Percentiles rank a stretch among this genome's conserved stretches.
Conservation (phyloP, 37 sponge, comb jelly and placozoan genomes). For the Beroe ovata region DNA sequence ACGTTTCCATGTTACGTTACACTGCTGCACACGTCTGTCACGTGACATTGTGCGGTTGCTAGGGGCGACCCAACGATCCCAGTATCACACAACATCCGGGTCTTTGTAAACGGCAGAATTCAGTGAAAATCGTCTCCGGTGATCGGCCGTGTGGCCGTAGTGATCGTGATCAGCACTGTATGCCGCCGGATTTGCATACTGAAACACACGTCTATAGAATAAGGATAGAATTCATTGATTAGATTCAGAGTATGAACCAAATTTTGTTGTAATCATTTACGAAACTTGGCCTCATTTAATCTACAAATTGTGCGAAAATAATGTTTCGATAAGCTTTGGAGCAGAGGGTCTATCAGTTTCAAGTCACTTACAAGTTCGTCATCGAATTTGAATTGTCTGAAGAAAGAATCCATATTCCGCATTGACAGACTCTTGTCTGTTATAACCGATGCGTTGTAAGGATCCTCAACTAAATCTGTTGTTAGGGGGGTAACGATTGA, state of each 20-base stretch:
- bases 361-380: neutral
- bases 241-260: no score
- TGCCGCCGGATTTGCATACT: constrained; percentile 7
- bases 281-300: no score
- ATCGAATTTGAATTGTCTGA: constrained; percentile 22
- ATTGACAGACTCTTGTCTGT: constrained; percentile 25
- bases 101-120: constrained; percentile 61
- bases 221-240: neutral
- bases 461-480: constrained; percentile 9
- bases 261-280: no score
- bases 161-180: neutral
- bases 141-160: neutral
- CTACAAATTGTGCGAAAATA: no score
- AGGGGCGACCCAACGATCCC: no score
- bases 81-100: constrained; percentile 35
- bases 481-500: no score
- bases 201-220: neutral
- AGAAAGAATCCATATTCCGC: constrained; percentile 9
- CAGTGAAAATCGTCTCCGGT: constrained; percentile 3
- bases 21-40: no score
- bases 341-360: neutral
- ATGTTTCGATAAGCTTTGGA: no score
- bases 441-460: constrained; percentile 25
- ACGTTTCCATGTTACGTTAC: no score
- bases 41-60: no score